Evolutionary conservation across 2,113 vertebrate genomes (phyloP), one percentile per base, ranked within the genome.

Genomic region (Laticauda laticaudata): DNA sequence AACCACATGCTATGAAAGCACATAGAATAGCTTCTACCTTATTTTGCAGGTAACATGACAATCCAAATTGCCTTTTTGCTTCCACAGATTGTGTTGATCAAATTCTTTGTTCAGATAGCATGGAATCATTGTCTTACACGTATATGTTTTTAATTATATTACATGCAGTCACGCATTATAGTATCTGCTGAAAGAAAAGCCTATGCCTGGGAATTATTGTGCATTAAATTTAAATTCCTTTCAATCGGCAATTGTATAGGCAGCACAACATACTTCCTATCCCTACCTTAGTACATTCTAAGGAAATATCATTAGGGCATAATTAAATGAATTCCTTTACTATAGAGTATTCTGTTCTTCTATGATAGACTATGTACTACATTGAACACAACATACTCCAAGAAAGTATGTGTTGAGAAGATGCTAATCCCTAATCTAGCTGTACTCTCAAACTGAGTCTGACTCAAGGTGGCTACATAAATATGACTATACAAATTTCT

Each of bases 1-100:
- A 94, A 86, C 88, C 88, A 92, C 89, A 48, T 64, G 94, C 93
- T 69, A 61, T 2, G 91, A 93, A 92, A 95, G 29, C 61, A 56
- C 75, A 3, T 15, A 15, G 34, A 7, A 11, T 92, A 93, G 93
- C n/a, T 95, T 86, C 75, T 92, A 75, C 53, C 26, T 64, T 91
- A 21, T 88, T 48, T 54, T 48, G 75, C 61, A 48, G 43, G 3
- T 69, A 45, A 45, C 8, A 11, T 0, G 3, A 29, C 57, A 43
- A 59, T 87, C 20, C 89, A 23, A 48, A 21, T 7, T 87, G 18
- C 14, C 39, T 24, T 87, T 88, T 45, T 86, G n/a, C 12, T 26
- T 81, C 75, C 57, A 43, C 7, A 87, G 43, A 87, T 29, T 29
- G 45, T 34, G 85, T 39, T 56, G 29, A 56, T 81, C 59, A 90